Conservation (phyloP, 2,113 vertebrate genomes). For the Alectura lathami region DNA sequence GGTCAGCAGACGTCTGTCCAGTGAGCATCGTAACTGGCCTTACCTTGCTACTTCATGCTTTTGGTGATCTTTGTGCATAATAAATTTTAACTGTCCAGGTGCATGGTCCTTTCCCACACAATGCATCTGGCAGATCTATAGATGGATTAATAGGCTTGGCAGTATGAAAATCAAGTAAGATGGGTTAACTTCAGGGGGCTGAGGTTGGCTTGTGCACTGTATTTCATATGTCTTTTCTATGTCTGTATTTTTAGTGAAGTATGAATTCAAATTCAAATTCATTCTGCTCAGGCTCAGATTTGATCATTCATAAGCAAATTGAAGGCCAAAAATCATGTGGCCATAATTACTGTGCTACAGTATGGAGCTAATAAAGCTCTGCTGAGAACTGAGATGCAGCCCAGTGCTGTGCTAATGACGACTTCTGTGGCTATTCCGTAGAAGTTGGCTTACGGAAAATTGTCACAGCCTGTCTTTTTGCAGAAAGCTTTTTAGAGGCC, state of each 20-base stretch:
- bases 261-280: background rate
- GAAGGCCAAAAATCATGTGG: background rate
- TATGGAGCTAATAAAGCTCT: background rate
- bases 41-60: background rate
- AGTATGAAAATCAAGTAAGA: background rate
- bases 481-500: background rate
- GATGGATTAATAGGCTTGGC: background rate
- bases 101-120: background rate
- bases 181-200: background rate
- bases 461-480: background rate
- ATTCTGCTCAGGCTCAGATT: background rate
- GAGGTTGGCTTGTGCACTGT: background rate
- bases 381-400: background rate
- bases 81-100: background rate
- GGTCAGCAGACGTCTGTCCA: background rate
- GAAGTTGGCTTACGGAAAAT: background rate
- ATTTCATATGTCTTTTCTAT: background rate
- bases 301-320: background rate
- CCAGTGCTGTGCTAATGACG: conserved; percentile 1
- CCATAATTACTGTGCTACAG: background rate
- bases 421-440: background rate
- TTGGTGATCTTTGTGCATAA: background rate
- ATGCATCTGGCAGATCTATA: background rate
- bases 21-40: background rate
- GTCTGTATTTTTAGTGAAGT: background rate